Evolutionary conservation across 2,888 invertebrate species (phyloP).

Genomic region (Lithophane ornitopus): DNA sequence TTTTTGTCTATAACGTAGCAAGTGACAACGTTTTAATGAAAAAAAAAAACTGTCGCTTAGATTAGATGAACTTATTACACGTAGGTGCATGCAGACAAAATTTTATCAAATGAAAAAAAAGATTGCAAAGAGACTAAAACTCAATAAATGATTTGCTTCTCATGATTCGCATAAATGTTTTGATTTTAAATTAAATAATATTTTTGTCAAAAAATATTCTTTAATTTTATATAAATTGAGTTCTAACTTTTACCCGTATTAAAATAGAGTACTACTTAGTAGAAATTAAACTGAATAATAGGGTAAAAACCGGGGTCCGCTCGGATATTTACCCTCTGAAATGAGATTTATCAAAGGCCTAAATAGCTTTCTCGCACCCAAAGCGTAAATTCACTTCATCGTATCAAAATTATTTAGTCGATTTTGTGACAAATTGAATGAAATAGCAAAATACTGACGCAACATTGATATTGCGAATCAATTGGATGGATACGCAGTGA

Average conservation of each 20-base stretch:
- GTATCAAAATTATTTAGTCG: slow-evolving; percentile 28
- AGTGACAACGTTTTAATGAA: too few relatives aligned
- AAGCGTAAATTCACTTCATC: slow-evolving; percentile 42
- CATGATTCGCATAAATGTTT: too few relatives aligned
- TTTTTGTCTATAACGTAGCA: background rate
- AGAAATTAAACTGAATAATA: slow-evolving; percentile 46
- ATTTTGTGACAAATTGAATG: slow-evolving; percentile 21
- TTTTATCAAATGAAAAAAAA: slow-evolving; percentile 17
- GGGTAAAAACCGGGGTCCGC: slow-evolving; percentile 33
- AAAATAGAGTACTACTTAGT: slow-evolving; percentile 20
- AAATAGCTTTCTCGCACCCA: slow-evolving; percentile 48
- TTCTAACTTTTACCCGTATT: slow-evolving; percentile 12
- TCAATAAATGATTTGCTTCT: slow-evolving; percentile 9
- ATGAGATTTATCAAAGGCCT: slow-evolving; percentile 60
- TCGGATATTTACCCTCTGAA: slow-evolving; percentile 54
- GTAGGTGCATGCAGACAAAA: background rate
- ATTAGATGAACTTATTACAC: background rate
- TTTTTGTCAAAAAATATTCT: slow-evolving; percentile 9
- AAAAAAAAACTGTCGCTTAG: background rate
- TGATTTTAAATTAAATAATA: too few relatives aligned
- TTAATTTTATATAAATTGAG: slow-evolving; percentile 16
- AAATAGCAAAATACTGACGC: slow-evolving; percentile 14
- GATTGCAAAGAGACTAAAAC: slow-evolving; percentile 2
- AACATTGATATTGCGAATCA: background rate
- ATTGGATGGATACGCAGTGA: slow-evolving; percentile 8